phyloP scores from a whole-genome alignment of 2,888 invertebrate genomes.

The Lepidocyrtinus sp. region DNA sequence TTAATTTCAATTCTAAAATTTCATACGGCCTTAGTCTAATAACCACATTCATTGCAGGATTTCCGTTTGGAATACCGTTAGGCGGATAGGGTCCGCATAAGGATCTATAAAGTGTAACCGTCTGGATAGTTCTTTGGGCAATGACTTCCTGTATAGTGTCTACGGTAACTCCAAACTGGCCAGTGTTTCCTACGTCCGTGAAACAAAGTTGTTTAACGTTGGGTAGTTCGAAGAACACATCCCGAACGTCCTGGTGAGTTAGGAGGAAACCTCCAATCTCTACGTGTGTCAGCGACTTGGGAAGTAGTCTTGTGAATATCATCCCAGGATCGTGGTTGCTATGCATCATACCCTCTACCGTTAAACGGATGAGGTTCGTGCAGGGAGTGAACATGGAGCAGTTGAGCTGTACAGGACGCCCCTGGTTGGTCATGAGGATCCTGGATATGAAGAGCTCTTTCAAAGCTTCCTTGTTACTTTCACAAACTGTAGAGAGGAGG shows the following conservation, averaged over 20 bases:
- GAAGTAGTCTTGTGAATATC: neutral
- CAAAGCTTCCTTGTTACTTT: constrained; percentile 24
- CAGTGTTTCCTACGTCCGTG: constrained; percentile 37
- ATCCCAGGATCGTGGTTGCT: constrained; percentile 14
- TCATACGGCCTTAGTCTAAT: constrained; percentile 29
- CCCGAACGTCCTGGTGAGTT: constrained; percentile 21
- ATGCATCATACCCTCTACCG: constrained; percentile 45
- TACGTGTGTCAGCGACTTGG: constrained; percentile 23
- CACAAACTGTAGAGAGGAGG: constrained; percentile 27
- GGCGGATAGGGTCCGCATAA: constrained; percentile 31
- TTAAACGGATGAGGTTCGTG: constrained; percentile 7
- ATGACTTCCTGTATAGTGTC: constrained; percentile 32
- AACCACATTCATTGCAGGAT: neutral
- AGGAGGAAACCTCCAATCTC: constrained; percentile 39
- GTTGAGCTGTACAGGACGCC: constrained; percentile 21
- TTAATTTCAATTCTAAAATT: constrained; percentile 40
- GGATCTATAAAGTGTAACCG: constrained; percentile 26
- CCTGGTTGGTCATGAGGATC: constrained; percentile 23
- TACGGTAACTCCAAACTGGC: constrained; percentile 33
- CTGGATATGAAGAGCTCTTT: constrained; percentile 21
- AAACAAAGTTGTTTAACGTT: constrained; percentile 21
- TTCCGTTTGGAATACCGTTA: constrained; percentile 37
- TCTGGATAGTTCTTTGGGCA: constrained; percentile 15
- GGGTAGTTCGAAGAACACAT: constrained; percentile 28
- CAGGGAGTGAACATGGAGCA: constrained; percentile 27